Conservation (phyloP, 1,140 invertebrate genomes). For the Reticulitermes speratus region DNA sequence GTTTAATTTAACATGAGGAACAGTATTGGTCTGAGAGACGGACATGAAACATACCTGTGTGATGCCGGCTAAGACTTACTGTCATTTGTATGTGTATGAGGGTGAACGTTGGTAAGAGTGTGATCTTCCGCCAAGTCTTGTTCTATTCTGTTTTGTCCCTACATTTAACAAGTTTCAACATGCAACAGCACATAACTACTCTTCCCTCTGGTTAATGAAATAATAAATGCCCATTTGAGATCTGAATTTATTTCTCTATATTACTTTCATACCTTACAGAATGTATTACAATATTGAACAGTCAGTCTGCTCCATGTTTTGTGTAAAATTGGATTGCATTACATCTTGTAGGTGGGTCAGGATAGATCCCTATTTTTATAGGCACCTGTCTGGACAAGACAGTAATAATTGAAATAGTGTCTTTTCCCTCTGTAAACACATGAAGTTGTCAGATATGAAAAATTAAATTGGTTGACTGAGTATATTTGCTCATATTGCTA, state of each 20-base stretch:
- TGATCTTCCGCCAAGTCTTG: neutral
- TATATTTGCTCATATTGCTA: neutral
- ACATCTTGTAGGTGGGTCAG: neutral
- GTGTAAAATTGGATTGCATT: neutral
- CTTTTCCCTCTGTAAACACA: neutral
- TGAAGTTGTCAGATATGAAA: too few species aligned
- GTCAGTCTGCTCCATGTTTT: neutral
- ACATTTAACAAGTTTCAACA: neutral
- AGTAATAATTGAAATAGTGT: neutral
- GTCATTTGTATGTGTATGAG: too few species aligned
- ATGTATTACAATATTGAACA: neutral
- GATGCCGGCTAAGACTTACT: too few species aligned
- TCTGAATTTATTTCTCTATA: neutral
- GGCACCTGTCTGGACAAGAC: neutral
- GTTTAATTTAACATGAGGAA: neutral
- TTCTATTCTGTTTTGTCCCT: neutral
- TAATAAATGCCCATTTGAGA: neutral
- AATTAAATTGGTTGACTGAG: neutral
- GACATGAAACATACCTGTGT: neutral
- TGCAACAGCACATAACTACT: neutral
- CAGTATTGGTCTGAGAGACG: neutral
- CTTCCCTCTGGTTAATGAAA: neutral
- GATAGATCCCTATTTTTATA: neutral
- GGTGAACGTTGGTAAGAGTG: neutral
- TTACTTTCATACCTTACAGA: neutral